phyloP scores from a whole-genome alignment of 35 echinoderm and acorn worm genomes.

The Nesometra sesokonis region DNA sequence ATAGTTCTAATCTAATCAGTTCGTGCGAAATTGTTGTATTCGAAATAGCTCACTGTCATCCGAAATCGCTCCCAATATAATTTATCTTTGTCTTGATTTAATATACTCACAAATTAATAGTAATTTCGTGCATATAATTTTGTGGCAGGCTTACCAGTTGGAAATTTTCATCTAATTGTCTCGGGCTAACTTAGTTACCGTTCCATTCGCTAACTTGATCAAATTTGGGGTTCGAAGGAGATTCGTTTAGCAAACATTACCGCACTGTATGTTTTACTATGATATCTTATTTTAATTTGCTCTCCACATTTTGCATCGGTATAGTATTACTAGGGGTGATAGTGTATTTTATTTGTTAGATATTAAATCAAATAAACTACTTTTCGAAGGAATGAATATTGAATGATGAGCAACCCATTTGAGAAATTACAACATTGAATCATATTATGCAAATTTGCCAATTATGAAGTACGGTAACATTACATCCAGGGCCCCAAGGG shows the following conservation, averaged over 20 bases:
- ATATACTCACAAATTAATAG: neutral
- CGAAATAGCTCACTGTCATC: neutral
- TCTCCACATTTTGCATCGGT: too few relatives aligned
- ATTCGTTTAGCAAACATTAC: neutral
- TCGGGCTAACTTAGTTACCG: neutral
- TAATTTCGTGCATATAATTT: constrained; percentile 1
- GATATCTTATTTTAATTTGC: too few relatives aligned
- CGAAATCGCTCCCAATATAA: neutral
- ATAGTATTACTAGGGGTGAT: too few relatives aligned
- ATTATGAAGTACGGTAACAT: too few relatives aligned
- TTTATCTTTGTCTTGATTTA: neutral
- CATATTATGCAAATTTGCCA: too few relatives aligned
- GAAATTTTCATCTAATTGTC: neutral
- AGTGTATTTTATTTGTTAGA: too few relatives aligned
- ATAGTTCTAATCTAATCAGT: neutral
- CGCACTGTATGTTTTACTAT: neutral
- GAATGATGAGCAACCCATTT: too few relatives aligned
- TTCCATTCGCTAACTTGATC: neutral
- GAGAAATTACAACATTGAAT: too few relatives aligned
- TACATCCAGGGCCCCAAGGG: too few relatives aligned
- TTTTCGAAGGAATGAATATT: too few relatives aligned
- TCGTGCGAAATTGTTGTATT: neutral
- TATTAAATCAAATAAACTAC: too few relatives aligned
- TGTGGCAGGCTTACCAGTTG: neutral
- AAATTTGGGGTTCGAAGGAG: neutral